phyloP scores from a whole-genome alignment of 2,888 invertebrate species.

The Caenorhabditis parvicauda region DNA sequence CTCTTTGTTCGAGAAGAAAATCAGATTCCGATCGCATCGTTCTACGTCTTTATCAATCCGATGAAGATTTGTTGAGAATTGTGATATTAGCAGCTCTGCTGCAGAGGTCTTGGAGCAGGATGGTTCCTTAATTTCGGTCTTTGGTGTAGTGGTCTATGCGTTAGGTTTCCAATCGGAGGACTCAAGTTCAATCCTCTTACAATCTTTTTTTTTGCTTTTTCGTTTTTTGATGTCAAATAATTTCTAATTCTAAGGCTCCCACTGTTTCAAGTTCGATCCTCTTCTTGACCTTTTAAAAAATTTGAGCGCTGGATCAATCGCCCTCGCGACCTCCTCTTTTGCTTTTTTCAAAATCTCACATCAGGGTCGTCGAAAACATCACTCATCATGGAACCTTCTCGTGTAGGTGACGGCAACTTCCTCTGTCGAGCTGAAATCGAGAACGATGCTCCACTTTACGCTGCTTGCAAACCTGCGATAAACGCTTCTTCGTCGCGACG shows the following conservation, averaged over 20 bases:
- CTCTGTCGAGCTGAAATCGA: slow-evolving; percentile 39
- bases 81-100: slow-evolving; percentile 37
- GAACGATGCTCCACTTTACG: too few species aligned
- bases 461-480: slow-evolving; percentile 38
- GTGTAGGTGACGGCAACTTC: slow-evolving; percentile 40
- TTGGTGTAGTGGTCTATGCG: not conserved
- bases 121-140: slow-evolving; percentile 11
- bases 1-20: slow-evolving; percentile 79
- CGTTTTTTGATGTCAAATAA: too few species aligned
- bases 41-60: slow-evolving; percentile 95
- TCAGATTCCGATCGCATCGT: slow-evolving; percentile 88
- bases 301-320: too few species aligned
- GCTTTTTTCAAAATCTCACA: too few species aligned
- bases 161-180: not conserved
- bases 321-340: slow-evolving; percentile 11
- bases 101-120: slow-evolving; percentile 19
- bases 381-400: slow-evolving; percentile 46
- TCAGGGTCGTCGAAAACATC: slow-evolving; percentile 54
- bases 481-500: slow-evolving; percentile 74
- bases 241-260: too few species aligned
- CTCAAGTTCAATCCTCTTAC: not conserved
- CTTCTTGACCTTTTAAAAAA: too few species aligned
- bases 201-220: too few species aligned
- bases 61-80: slow-evolving; percentile 79
- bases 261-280: too few species aligned